Evolutionary conservation across 2,113 vertebrate species (phyloP).

Genomic region (Rattus norvegicus): DNA sequence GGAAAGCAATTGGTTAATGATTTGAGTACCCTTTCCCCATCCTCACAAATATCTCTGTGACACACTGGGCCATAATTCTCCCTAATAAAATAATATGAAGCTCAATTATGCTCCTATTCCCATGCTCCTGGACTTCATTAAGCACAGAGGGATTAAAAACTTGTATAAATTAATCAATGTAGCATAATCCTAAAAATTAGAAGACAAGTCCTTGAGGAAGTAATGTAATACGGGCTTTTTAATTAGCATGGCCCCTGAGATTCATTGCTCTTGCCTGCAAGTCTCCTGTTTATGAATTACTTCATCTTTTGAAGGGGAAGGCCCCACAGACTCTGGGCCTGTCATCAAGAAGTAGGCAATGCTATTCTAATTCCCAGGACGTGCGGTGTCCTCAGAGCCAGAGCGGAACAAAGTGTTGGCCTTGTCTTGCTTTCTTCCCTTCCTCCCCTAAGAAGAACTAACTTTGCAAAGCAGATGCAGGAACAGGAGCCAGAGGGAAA

Average conservation of each 20-base stretch:
- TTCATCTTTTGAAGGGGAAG: conserved; percentile 75
- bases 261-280: conserved; percentile 82
- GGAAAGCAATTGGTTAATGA: conserved; percentile 79
- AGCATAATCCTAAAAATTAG: conserved; percentile 90
- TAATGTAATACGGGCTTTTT: conserved; percentile 88
- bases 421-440: background rate
- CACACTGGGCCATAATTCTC: conserved; percentile 80
- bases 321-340: background rate
- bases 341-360: background rate
- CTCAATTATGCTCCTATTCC: conserved; percentile 85
- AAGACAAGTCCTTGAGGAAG: conserved; percentile 88
- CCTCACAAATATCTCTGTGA: conserved; percentile 71
- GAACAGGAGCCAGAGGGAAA: background rate
- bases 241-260: conserved; percentile 88
- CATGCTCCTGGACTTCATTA: conserved; percentile 89
- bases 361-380: background rate
- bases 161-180: conserved; percentile 91
- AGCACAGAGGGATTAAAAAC: conserved; percentile 89
- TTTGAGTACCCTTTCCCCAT: conserved; percentile 50
- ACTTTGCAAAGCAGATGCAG: conserved; percentile 27
- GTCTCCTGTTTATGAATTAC: conserved; percentile 84
- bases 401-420: background rate
- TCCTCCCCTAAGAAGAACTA: background rate
- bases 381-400: background rate
- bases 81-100: conserved; percentile 87